phyloP scores from a whole-genome alignment of 2,113 vertebrate genomes.

The Hyperoodon ampullatus region DNA sequence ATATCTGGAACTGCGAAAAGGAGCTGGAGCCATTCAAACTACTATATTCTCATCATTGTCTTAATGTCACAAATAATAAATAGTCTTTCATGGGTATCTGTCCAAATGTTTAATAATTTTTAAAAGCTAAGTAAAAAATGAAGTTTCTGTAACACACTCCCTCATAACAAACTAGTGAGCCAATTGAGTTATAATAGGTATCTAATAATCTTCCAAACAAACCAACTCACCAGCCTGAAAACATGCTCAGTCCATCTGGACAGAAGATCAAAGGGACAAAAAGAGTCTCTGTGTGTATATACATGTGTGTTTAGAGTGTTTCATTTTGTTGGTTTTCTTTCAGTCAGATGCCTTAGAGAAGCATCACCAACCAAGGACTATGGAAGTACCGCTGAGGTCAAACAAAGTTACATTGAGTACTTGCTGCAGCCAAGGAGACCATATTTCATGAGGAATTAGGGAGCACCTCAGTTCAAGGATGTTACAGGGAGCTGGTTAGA shows the following conservation, averaged over 20 bases:
- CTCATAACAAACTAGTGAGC: neutral
- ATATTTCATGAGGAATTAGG: neutral
- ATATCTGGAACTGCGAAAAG: neutral
- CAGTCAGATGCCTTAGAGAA: neutral
- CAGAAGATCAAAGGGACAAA: neutral
- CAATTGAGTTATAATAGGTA: neutral
- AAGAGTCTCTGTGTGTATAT: neutral
- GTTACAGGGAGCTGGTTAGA: neutral
- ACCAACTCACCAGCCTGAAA: neutral
- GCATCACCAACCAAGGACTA: neutral
- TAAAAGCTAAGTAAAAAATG: neutral
- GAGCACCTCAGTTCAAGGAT: neutral
- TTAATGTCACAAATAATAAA: slow-evolving; percentile 2
- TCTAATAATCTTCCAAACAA: neutral
- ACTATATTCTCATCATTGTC: neutral
- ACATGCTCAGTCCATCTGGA: neutral
- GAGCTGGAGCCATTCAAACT: neutral
- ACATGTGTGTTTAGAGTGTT: neutral
- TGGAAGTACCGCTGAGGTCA: neutral
- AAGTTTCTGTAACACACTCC: neutral
- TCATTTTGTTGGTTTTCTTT: neutral
- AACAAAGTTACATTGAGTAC: neutral
- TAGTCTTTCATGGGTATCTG: neutral
- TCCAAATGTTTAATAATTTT: slow-evolving; percentile 24
- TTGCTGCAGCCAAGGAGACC: neutral